Evolutionary conservation across 2,113 vertebrate genomes (phyloP).

Genomic region (Toxotes jaculatrix): DNA sequence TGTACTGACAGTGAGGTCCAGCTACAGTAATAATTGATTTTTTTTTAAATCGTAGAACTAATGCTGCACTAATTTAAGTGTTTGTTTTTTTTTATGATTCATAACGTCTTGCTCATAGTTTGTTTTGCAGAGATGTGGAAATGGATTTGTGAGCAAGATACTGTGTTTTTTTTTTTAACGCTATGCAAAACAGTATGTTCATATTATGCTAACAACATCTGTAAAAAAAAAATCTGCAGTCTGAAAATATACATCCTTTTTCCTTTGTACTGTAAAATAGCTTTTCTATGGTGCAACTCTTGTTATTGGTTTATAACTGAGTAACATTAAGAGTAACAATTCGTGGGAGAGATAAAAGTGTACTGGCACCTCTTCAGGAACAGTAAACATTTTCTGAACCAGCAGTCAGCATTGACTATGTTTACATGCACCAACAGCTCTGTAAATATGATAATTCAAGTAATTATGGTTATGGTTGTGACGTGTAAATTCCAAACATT

Average conservation of each 20-base stretch:
- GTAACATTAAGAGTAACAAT: constrained; percentile 72
- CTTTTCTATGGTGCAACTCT: constrained; percentile 74
- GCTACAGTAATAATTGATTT: constrained; percentile 14
- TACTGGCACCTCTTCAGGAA: constrained; percentile 50
- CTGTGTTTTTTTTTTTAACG: constrained; percentile 31
- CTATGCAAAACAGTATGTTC: constrained; percentile 76
- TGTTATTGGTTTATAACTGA: constrained; percentile 73
- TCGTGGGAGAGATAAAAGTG: constrained; percentile 56
- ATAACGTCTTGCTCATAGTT: constrained; percentile 38
- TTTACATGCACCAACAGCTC: constrained; percentile 54
- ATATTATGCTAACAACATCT: constrained; percentile 75
- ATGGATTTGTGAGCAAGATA: constrained; percentile 66
- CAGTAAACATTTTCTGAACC: constrained; percentile 60
- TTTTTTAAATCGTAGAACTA: constrained; percentile 24
- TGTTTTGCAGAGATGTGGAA: constrained; percentile 43
- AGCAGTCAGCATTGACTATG: constrained; percentile 42
- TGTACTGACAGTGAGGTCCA: constrained; percentile 48
- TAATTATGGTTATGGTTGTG: constrained; percentile 6
- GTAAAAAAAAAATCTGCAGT: constrained; percentile 85
- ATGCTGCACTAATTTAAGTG: constrained; percentile 23
- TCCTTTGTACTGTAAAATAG: constrained; percentile 84
- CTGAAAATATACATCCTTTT: constrained; percentile 87
- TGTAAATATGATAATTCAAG: constrained; percentile 31
- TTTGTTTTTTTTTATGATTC: constrained; percentile 32
- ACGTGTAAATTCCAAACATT: not conserved